A percentile compares a stretch with the other conserved stretches of the same genome.
phyloP scores from a whole-genome alignment of 2,888 invertebrate species.

The Limnephilus lunatus region DNA sequence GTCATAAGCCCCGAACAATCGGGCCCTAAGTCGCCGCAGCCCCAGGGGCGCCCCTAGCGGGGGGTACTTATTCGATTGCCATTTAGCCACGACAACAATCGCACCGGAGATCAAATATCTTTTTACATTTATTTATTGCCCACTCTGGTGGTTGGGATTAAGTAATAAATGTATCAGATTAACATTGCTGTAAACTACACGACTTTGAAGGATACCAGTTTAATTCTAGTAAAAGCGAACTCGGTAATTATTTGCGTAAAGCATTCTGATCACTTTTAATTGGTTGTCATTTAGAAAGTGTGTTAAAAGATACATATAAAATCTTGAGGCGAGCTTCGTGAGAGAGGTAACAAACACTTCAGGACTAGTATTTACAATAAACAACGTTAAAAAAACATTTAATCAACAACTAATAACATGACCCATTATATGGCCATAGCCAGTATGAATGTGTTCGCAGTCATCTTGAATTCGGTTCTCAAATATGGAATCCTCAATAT shows the following conservation, averaged over 20 bases:
- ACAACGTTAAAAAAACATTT: neutral
- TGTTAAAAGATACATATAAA: neutral
- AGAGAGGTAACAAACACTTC: neutral
- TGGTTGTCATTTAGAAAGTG: neutral
- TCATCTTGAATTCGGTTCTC: too few relatives aligned
- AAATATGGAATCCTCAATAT: too few relatives aligned
- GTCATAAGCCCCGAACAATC: slow-evolving; percentile 52
- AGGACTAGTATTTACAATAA: neutral
- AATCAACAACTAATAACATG: neutral
- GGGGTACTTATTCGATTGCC: slow-evolving; percentile 52
- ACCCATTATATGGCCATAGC: neutral
- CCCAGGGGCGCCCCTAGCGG: neutral
- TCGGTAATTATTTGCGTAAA: neutral
- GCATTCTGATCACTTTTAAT: neutral
- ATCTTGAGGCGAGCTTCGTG: too few relatives aligned
- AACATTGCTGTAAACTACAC: slow-evolving; percentile 13
- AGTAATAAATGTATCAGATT: slow-evolving; percentile 49
- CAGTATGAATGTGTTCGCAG: too few relatives aligned
- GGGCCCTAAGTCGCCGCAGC: slow-evolving; percentile 32
- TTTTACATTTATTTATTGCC: slow-evolving; percentile 46
- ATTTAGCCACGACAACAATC: slow-evolving; percentile 54
- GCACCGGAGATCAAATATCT: slow-evolving; percentile 52
- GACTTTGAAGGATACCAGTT: neutral
- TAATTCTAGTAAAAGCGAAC: neutral
- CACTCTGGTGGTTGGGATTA: slow-evolving; percentile 51